Evolutionary conservation across 2,113 vertebrate species (phyloP), one percentile per base, ranked within the genome.

Genomic region (Barnardius zonarius): DNA sequence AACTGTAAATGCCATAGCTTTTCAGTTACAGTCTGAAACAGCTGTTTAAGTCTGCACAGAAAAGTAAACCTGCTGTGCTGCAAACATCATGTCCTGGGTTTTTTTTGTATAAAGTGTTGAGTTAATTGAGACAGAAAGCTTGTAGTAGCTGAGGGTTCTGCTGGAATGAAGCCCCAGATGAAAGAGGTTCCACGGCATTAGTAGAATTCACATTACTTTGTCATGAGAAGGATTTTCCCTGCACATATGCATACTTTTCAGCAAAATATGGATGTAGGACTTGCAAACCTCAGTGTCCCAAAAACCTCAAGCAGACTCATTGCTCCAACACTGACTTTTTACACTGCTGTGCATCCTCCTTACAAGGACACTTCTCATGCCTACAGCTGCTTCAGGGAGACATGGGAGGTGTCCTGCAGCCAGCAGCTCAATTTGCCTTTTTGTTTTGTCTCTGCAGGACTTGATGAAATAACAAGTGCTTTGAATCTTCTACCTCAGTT

Each of bases 101-200:
- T 89, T 9, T 72, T 92, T 83, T 93, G 91, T 83, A 74, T 82
- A 52, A 41, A 89, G 86, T 55, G 82, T 31, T 92, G 92, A 97
- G 83, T 89, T 95, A 86, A 96, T 87, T 49, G 91, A 91, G 89
- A 66, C 67, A 89, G 81, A 92, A 68, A 35, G 77, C 48, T 84
- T 80, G 83, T 55, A 64, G 44, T 67, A 75, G 44, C 27, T 81
- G 68, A 81, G 78, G 64, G 55, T 91, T 72, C 84, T 92, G 86
- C 86, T 75, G 64, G 54, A 91, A 39, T 28, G 1, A 24, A 85
- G 68, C 44, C 79, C 57, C 54, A 57, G 18, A 90, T 92, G 72
- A 88, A 77, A 96, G 54, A 28, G 14, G 1, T 7, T 22, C 1
- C 5, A 9, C 6, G 25, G 41, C 63, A 54, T 93, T 46, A 83